phyloP scores from a whole-genome alignment of 2,797 vertebrate species.

The Arctocebus calabarensis region DNA sequence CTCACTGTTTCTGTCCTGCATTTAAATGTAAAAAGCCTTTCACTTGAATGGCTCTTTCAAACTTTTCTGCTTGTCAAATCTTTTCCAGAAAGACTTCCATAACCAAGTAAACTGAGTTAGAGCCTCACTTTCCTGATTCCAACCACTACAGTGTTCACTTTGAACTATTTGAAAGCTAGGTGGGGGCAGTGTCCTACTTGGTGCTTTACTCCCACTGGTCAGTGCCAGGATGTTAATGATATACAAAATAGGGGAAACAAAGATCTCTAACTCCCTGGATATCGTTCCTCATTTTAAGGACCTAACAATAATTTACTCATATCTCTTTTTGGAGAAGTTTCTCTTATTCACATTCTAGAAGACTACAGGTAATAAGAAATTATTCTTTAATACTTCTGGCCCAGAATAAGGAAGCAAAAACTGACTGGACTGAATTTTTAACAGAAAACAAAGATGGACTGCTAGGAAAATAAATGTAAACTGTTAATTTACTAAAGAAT shows the following conservation, averaged over 20 bases:
- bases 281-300: neutral
- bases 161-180: neutral
- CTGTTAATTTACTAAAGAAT: neutral
- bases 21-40: constrained; percentile 2
- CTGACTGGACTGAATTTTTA: neutral
- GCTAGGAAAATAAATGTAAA: constrained; percentile 36
- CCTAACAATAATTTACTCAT: neutral
- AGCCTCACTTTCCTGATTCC: neutral
- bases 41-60: neutral
- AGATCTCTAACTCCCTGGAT: constrained; percentile 1
- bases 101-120: neutral
- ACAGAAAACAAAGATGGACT: neutral
- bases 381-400: constrained; percentile 9
- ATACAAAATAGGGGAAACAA: constrained; percentile 25
- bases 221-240: constrained; percentile 3
- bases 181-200: neutral
- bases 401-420: constrained; percentile 30
- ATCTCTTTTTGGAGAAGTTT: constrained; percentile 38
- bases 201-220: neutral
- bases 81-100: neutral
- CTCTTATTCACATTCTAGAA: constrained; percentile 13
- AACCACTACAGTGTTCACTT: neutral
- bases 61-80: neutral
- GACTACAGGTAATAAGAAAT: constrained; percentile 8
- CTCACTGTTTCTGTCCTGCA: neutral